Evolutionary conservation across 2,797 vertebrate genomes (phyloP).

Genomic region (Mus minutoides): DNA sequence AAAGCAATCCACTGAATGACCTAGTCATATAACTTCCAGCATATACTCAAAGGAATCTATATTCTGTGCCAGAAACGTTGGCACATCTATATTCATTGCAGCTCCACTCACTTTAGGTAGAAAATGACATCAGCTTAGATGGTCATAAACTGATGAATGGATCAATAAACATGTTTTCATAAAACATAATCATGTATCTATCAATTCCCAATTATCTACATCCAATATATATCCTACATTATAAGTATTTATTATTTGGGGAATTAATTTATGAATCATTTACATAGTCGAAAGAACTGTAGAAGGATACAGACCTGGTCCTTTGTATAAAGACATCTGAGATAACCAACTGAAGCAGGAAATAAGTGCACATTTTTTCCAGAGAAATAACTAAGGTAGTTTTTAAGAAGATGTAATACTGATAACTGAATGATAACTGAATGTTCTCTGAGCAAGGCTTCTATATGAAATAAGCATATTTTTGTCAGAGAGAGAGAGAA

Average conservation of each 20-base stretch:
- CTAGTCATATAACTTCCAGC: neutral
- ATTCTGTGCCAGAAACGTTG: no score
- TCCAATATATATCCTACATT: neutral
- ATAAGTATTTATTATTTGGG: neutral
- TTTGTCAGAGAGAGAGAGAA: no score
- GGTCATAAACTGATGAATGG: neutral
- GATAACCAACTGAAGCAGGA: neutral
- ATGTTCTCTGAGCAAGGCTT: neutral
- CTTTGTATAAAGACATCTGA: neutral
- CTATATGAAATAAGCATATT: neutral
- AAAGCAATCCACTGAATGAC: neutral
- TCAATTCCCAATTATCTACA: neutral
- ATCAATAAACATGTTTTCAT: neutral
- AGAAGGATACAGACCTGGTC: neutral
- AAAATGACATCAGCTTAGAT: neutral
- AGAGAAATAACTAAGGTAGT: neutral
- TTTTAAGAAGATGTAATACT: neutral
- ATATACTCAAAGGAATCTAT: neutral
- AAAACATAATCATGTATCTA: neutral
- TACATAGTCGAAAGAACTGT: neutral
- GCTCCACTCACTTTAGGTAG: neutral
- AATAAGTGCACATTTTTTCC: neutral
- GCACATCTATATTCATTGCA: neutral
- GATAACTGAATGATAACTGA: neutral
- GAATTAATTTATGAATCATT: neutral